These are phyloP conservation scores for Orthosia incerta DNA, from an alignment of 2,888 invertebrate species.

Conservation along the genomic window DNA sequence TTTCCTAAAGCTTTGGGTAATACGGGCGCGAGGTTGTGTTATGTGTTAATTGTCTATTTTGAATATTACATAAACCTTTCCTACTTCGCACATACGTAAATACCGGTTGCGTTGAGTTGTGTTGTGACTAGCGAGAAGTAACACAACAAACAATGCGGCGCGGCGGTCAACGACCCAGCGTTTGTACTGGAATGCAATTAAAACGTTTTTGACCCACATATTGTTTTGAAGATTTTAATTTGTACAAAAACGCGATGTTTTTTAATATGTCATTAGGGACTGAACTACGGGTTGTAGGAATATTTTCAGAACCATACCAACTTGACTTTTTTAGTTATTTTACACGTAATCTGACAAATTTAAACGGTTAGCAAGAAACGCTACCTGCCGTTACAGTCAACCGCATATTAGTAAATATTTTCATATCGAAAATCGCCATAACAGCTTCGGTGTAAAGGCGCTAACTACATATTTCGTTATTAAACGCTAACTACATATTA, in stretches of 20 bases:
- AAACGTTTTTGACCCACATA: constrained; percentile 5
- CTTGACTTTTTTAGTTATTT: neutral
- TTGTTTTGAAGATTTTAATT: neutral
- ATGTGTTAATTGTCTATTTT: neutral
- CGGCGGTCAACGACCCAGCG: constrained; percentile 27
- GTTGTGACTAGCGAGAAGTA: constrained; percentile 1
- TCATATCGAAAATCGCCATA: neutral
- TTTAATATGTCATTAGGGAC: too few species aligned
- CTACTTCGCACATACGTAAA: neutral
- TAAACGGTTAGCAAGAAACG: too few species aligned
- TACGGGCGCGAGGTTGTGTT: neutral
- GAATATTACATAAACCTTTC: neutral
- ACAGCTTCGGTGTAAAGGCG: neutral
- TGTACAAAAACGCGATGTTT: too few species aligned
- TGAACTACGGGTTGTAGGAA: too few species aligned
- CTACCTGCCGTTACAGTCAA: neutral
- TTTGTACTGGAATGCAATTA: neutral
- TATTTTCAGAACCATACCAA: too few species aligned
- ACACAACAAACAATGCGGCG: constrained; percentile 37
- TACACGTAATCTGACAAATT: too few species aligned
- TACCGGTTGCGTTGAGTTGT: constrained; percentile 3
- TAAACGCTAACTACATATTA: too few species aligned
- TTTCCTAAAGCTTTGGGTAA: neutral
- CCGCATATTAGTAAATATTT: neutral
- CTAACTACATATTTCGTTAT: neutral